Percentiles rank a stretch among this genome's conserved stretches.
Conservation (phyloP, 2,797 vertebrate genomes). For the Girardinus metallicus region DNA sequence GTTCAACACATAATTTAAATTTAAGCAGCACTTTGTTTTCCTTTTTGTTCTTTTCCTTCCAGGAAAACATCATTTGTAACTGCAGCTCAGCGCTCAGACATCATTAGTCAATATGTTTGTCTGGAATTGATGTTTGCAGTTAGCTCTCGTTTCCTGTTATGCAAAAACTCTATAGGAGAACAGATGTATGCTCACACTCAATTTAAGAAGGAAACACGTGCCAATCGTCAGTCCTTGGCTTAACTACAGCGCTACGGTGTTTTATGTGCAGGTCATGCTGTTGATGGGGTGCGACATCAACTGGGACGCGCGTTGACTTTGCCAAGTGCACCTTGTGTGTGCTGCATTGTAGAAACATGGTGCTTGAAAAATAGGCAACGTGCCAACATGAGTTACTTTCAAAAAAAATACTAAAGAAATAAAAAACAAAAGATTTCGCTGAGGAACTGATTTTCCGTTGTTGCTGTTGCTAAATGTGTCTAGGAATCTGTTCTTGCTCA, state of each 20-base stretch:
- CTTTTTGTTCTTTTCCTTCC: constrained; percentile 21
- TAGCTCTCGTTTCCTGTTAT: constrained; percentile 45
- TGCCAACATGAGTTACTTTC: neutral
- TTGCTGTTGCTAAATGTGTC: neutral
- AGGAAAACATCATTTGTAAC: constrained; percentile 19
- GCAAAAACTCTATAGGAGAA: constrained; percentile 22
- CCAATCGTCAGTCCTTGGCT: constrained; percentile 30
- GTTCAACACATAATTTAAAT: constrained; percentile 52
- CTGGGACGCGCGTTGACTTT: constrained; percentile 36
- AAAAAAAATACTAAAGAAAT: neutral
- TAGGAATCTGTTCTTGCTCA: neutral
- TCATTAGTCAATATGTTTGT: constrained; percentile 27
- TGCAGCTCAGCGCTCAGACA: constrained; percentile 24
- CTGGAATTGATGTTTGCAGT: constrained; percentile 23
- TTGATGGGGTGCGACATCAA: constrained; percentile 33
- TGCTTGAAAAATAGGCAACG: neutral
- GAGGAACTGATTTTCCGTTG: neutral
- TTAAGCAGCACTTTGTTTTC: constrained; percentile 15
- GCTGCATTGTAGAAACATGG: constrained; percentile 26
- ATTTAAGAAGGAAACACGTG: constrained; percentile 48
- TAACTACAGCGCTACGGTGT: constrained; percentile 44
- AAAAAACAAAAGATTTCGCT: neutral
- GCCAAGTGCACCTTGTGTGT: constrained; percentile 31
- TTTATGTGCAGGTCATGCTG: constrained; percentile 42
- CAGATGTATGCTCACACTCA: constrained; percentile 59